These are phyloP conservation scores for Diadumene lineata DNA, from an alignment of 92 coral and sea anemone species.

Conservation along the genomic window DNA sequence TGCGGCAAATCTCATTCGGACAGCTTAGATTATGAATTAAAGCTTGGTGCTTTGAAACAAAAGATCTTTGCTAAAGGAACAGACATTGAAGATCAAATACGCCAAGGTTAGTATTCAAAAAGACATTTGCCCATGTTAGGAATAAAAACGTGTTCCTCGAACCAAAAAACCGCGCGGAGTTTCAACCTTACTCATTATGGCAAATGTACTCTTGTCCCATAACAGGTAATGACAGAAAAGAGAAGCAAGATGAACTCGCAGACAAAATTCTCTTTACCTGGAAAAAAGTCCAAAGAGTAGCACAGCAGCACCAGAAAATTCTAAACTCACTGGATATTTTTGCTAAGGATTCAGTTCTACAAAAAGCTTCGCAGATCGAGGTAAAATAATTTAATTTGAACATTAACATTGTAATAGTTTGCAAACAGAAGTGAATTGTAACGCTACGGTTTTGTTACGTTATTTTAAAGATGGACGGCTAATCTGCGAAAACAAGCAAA, in stretches of 20 bases:
- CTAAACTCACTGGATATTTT: not conserved
- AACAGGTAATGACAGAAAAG: not conserved
- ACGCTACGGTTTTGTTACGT: no score
- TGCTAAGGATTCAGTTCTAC: not conserved
- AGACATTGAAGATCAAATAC: not conserved
- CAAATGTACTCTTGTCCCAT: not conserved
- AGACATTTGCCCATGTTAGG: not conserved
- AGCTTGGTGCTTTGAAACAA: not conserved
- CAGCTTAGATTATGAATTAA: not conserved
- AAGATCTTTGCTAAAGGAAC: not conserved
- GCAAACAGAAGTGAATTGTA: no score
- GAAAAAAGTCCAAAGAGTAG: not conserved
- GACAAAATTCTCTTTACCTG: not conserved
- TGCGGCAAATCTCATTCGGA: not conserved
- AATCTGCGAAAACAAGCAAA: no score
- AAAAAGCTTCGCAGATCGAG: not conserved
- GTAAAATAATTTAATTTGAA: not conserved
- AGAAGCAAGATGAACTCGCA: slow-evolving; percentile 1
- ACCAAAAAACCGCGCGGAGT: no score
- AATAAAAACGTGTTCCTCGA: no score
- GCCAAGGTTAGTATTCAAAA: not conserved
- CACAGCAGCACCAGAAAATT: slow-evolving; percentile 2
- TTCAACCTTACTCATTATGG: no score
- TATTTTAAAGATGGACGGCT: no score
- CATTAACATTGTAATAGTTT: not conserved